A percentile compares a stretch with the other conserved stretches of the same genome.
These are phyloP conservation scores for Acanthis flammea DNA, from an alignment of 2,797 vertebrate species.

Conservation along the genomic window DNA sequence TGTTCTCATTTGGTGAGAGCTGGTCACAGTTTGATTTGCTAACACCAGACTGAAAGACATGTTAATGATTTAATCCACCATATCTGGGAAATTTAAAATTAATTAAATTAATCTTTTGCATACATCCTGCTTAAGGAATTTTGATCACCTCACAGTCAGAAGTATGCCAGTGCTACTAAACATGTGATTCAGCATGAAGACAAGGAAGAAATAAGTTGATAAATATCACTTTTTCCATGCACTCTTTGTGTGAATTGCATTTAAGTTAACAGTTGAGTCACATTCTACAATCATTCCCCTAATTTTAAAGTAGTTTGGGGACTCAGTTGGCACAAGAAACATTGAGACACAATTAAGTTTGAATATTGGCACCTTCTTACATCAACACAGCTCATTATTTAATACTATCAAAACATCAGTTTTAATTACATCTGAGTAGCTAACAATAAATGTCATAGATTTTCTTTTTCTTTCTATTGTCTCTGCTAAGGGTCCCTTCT, in stretches of 20 bases:
- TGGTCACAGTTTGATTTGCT: background rate
- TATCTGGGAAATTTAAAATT: background rate
- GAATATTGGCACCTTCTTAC: conserved; percentile 11
- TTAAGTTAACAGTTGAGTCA: background rate
- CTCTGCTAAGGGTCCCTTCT: background rate
- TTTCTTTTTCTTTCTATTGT: background rate
- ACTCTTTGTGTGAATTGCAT: background rate
- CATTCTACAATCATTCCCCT: background rate
- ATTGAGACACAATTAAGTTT: background rate
- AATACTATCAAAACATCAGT: background rate
- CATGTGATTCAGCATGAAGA: background rate
- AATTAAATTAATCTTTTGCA: background rate
- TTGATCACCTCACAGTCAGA: background rate
- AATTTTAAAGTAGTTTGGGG: background rate
- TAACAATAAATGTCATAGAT: background rate
- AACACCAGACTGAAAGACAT: background rate
- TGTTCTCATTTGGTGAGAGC: background rate
- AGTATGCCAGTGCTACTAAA: background rate
- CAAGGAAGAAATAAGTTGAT: background rate
- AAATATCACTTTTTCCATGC: background rate
- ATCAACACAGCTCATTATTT: conserved; percentile 5
- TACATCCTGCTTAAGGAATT: background rate
- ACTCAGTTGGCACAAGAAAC: background rate
- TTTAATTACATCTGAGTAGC: background rate
- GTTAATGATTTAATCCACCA: background rate